Conservation (phyloP, 2,113 vertebrate species). For the Ammodytes dubius region DNA sequence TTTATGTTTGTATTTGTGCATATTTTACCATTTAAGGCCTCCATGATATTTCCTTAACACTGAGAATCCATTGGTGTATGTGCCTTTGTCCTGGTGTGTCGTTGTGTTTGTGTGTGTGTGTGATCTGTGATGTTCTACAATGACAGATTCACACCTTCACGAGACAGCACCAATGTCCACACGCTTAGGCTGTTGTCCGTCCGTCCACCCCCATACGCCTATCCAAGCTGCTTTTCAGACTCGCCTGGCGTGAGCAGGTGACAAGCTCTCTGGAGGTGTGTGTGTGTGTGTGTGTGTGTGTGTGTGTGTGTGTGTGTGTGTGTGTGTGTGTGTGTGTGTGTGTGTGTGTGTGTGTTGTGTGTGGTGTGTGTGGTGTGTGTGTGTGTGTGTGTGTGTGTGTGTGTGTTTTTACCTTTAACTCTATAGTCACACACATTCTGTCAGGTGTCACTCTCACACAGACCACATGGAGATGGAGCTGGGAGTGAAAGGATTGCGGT, state of each 20-base stretch:
- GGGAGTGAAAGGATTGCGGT: not conserved
- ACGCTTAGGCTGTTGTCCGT: constrained; percentile 55
- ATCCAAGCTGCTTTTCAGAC: constrained; percentile 16
- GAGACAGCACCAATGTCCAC: constrained; percentile 61
- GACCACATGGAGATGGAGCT: constrained; percentile 9
- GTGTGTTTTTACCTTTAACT: constrained; percentile 45
- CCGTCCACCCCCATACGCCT: constrained; percentile 9
- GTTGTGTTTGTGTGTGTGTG: constrained; percentile 14
- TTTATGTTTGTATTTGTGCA: not conserved
- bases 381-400: constrained; percentile 2
- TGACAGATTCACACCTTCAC: constrained; percentile 67
- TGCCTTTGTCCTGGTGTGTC: constrained; percentile 3
- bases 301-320: no score
- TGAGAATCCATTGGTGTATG: not conserved
- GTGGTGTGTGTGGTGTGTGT: constrained; percentile 41
- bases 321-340: no score
- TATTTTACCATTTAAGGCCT: not conserved
- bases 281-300: not conserved
- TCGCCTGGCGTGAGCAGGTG: constrained; percentile 52
- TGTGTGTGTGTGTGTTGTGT: constrained; percentile 25
- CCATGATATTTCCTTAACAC: not conserved
- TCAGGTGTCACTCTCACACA: constrained; percentile 60
- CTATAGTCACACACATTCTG: constrained; percentile 54
- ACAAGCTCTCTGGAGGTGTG: constrained; percentile 52
- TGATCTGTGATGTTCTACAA: constrained; percentile 20